Evolutionary conservation across 2,797 vertebrate species (phyloP).

Genomic region (Otolemur crassicaudatus): DNA sequence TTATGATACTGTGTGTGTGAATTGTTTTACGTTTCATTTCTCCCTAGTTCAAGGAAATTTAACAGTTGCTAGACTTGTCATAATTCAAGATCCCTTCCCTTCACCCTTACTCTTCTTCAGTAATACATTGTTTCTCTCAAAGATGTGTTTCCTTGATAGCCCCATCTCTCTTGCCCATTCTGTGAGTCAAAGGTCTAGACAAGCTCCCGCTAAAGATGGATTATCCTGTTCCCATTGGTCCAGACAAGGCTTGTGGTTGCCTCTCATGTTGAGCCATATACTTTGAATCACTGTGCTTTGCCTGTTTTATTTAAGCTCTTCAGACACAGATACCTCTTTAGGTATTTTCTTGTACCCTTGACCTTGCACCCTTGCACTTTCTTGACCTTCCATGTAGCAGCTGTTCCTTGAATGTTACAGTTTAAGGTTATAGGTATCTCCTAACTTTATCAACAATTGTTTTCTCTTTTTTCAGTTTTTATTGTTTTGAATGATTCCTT

Average conservation of each 20-base stretch:
- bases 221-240: not conserved
- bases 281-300: not conserved
- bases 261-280: not conserved
- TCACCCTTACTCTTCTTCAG: not conserved
- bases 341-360: not conserved
- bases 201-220: not conserved
- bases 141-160: not conserved
- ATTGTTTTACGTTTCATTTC: not conserved
- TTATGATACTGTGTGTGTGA: not conserved
- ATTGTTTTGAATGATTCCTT: conserved; percentile 37
- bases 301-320: not conserved
- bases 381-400: not conserved
- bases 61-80: not conserved
- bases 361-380: too few relatives aligned
- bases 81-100: conserved; percentile 6
- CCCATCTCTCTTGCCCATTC: not conserved
- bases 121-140: not conserved
- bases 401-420: not conserved
- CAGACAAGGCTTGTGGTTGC: not conserved
- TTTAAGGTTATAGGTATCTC: conserved; percentile 36
- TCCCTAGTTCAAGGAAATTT: conserved; percentile 9
- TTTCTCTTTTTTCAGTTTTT: not conserved
- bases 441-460: not conserved
- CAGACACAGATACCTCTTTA: not conserved
- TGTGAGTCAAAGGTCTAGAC: not conserved